phyloP scores from a whole-genome alignment of 1,140 invertebrate genomes.

The Ylistrum balloti region DNA sequence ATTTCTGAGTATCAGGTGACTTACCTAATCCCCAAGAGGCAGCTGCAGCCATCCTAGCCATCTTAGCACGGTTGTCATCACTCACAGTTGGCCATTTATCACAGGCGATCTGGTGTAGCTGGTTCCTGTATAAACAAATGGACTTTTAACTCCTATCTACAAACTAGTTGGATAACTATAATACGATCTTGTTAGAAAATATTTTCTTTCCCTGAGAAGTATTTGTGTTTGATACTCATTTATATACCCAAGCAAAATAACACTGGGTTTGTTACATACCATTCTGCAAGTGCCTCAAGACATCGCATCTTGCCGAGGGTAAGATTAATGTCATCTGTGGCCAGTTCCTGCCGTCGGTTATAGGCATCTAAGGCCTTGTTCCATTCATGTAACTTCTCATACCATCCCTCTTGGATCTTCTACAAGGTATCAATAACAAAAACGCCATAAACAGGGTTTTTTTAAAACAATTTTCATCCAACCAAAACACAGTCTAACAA shows the following conservation, averaged over 20 bases:
- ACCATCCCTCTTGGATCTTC: conserved; percentile 96
- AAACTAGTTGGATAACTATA: too few relatives aligned
- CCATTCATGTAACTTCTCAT: conserved; percentile 99
- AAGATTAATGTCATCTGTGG: conserved; percentile 89
- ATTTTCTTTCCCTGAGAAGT: too few relatives aligned
- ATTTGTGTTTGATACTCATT: too few relatives aligned
- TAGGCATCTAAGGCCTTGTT: conserved; percentile 96
- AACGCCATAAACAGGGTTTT: too few relatives aligned
- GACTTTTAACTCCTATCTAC: too few relatives aligned
- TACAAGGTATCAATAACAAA: conserved; percentile 64
- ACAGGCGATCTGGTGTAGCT: conserved; percentile 86
- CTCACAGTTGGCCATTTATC: conserved; percentile 88
- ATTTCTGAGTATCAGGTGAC: conserved; percentile 36
- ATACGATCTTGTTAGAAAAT: too few relatives aligned
- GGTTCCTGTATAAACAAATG: conserved; percentile 80
- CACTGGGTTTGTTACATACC: conserved; percentile 85
- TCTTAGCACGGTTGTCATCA: conserved; percentile 89
- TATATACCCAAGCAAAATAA: too few relatives aligned
- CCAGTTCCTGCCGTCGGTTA: conserved; percentile 83
- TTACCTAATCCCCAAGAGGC: conserved; percentile 95
- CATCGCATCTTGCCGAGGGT: conserved; percentile 97
- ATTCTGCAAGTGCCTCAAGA: conserved; percentile 98
- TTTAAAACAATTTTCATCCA: too few relatives aligned
- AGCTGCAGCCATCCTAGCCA: conserved; percentile 95
- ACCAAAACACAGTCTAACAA: too few relatives aligned